A percentile compares a stretch with the other conserved stretches of the same genome.
phyloP scores from a whole-genome alignment of 2,888 invertebrate species.

The Oithona nana region DNA sequence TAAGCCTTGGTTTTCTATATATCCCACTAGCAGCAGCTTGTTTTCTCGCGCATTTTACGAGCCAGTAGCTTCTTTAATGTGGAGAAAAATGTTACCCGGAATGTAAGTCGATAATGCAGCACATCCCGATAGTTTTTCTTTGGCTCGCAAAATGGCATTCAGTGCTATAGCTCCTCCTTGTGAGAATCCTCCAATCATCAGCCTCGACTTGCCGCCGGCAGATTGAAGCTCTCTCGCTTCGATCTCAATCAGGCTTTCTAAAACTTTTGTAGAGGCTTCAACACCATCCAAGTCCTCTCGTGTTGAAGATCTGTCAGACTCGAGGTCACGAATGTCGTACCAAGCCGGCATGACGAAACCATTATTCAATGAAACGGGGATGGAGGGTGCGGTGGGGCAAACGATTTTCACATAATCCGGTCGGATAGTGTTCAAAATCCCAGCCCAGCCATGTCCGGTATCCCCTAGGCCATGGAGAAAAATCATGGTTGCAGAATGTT shows the following conservation, averaged over 20 bases:
- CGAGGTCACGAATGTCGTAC: conserved; percentile 9
- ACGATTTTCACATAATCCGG: conserved; percentile 14
- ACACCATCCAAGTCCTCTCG: conserved; percentile 12
- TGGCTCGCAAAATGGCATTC: neutral
- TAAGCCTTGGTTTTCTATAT: too few species aligned
- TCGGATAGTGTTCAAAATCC: conserved; percentile 14
- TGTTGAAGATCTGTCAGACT: neutral
- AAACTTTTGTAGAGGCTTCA: neutral
- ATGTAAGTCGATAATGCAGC: conserved; percentile 14
- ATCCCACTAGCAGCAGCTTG: too few species aligned
- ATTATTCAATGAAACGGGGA: conserved; percentile 7
- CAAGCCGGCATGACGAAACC: conserved; percentile 16
- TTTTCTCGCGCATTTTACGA: too few species aligned
- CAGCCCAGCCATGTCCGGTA: conserved; percentile 16
- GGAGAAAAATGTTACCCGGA: conserved; percentile 6
- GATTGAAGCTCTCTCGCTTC: conserved; percentile 2
- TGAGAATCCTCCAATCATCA: conserved; percentile 16
- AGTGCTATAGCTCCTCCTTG: conserved; percentile 16
- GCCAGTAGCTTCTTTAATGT: too few species aligned
- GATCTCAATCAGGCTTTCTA: conserved; percentile 2
- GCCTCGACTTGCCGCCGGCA: neutral
- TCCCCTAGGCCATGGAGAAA: conserved; percentile 17
- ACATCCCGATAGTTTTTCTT: neutral
- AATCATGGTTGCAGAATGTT: conserved; percentile 15
- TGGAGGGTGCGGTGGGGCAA: conserved; percentile 16